Conservation (phyloP, 1,140 invertebrate genomes). For the Eupristina koningsbergeri region DNA sequence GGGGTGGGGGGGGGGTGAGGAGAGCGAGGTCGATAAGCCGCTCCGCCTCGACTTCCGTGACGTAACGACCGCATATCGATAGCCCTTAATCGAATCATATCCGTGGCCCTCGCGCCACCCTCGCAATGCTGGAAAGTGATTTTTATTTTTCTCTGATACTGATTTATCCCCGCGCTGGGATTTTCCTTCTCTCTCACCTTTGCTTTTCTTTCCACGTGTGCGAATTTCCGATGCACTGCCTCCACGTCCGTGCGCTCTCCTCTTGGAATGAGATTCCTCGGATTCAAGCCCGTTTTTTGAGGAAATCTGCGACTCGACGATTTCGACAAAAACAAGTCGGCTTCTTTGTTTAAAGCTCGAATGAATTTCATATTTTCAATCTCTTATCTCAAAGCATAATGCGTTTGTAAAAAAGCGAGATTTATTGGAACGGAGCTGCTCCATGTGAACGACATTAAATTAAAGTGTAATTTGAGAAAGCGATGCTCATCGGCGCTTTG, state of each 20-base stretch:
- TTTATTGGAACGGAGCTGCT: too few species aligned
- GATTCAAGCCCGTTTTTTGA: neutral
- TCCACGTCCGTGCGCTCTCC: neutral
- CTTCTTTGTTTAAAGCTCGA: too few species aligned
- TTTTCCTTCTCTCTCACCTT: neutral
- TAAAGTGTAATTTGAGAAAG: neutral
- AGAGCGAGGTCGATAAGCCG: slow-evolving; percentile 73
- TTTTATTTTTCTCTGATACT: slow-evolving; percentile 72
- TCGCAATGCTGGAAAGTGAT: slow-evolving; percentile 71
- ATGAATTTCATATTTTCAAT: too few species aligned
- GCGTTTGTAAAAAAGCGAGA: too few species aligned
- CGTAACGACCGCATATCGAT: slow-evolving; percentile 67
- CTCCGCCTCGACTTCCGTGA: slow-evolving; percentile 61
- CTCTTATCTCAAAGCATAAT: too few species aligned
- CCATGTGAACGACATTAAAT: too few species aligned
- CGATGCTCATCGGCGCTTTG: neutral
- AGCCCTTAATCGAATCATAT: slow-evolving; percentile 70
- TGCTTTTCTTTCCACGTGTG: neutral
- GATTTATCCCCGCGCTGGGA: slow-evolving; percentile 65
- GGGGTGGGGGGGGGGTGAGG: too few species aligned
- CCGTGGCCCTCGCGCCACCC: slow-evolving; percentile 52
- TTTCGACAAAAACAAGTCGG: too few species aligned
- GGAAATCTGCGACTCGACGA: slow-evolving; percentile 21
- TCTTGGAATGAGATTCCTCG: slow-evolving; percentile 7
- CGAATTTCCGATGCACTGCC: neutral